A percentile compares a stretch with the other conserved stretches of the same genome.
These are phyloP conservation scores for Lasioglossum zephyrum DNA, from an alignment of 2,888 invertebrate genomes.

Conservation along the genomic window DNA sequence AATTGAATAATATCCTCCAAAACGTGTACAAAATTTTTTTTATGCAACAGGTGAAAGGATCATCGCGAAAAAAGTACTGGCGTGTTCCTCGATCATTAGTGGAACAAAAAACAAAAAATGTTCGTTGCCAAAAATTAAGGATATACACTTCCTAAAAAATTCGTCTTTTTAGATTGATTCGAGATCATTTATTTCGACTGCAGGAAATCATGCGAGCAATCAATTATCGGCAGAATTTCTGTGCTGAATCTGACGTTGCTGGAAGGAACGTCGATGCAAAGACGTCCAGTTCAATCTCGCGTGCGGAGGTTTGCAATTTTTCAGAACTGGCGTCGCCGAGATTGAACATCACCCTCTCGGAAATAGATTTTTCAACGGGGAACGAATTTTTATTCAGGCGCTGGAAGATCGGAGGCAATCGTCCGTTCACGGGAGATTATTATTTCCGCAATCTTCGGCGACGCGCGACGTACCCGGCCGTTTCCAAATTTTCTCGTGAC, in stretches of 20 bases:
- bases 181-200: not conserved
- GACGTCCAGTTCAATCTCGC: not conserved
- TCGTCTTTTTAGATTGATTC: not conserved
- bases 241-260: not conserved
- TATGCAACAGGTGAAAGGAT: not conserved
- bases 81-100: not conserved
- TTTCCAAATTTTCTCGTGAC: not conserved
- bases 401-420: not conserved
- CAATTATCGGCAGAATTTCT: not conserved
- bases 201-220: not conserved
- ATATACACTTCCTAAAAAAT: not conserved
- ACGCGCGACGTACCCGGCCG: not conserved
- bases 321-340: not conserved
- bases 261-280: not conserved
- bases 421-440: not conserved
- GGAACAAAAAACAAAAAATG: not conserved
- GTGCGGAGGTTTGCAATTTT: not conserved
- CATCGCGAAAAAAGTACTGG: not conserved
- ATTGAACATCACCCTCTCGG: not conserved
- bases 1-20: too few relatives aligned
- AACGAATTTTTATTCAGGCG: slow-evolving; percentile 7
- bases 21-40: not conserved
- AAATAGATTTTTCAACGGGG: slow-evolving; percentile 5
- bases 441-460: slow-evolving; percentile 19
- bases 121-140: not conserved